Evolutionary conservation across 2,797 vertebrate genomes (phyloP), one percentile per base, ranked within the genome.

Genomic region (Syngnathus rostellatus): DNA sequence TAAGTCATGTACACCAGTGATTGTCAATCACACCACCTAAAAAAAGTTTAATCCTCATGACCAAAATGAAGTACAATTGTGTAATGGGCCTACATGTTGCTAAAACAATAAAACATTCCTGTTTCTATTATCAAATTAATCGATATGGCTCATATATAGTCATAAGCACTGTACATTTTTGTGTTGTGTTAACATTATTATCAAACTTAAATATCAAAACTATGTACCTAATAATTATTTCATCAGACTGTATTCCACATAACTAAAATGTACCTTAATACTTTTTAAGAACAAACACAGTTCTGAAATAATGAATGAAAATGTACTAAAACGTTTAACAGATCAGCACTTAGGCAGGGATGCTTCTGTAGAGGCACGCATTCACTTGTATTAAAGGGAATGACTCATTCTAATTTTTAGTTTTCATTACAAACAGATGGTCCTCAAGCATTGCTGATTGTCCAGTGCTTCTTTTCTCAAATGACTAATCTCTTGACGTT

Each of bases 381-480:
- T 62, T 45, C n/a, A 23, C 4, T 62, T 43, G 2, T 23, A 43
- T 43, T 43, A 62, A 21, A 25, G 60, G n/a, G 12, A 5, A 16
- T 19, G 16, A 38, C 19, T 38, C 17, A 17, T 58, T 37, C 7
- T 51, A 2, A 10, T n/a, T 41, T 5, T 60, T 41, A 76, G 64
- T 58, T 68, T 71, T 17, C 55, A 82, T 72, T 68, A n/a, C 25
- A 31, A 46, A 76, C 68, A 75, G 69, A 78, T 72, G 75, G 72
- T 43, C 55, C 66, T 70, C 25, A 69, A 81, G 72, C 62, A 39
- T 54, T 65, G 72, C 60, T 74, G 64, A 74, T 60, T 43, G 9
- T 1, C 6, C 23, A 6, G 19, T 11, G 9, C 64, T 73, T 66
- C 67, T 17, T 63, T 43, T 14, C 45, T 19, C 14, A 17, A 63